Percentiles rank a stretch among this genome's conserved stretches.
Conservation (phyloP, 2,113 vertebrate species). For the Carettochelys insculpta region DNA sequence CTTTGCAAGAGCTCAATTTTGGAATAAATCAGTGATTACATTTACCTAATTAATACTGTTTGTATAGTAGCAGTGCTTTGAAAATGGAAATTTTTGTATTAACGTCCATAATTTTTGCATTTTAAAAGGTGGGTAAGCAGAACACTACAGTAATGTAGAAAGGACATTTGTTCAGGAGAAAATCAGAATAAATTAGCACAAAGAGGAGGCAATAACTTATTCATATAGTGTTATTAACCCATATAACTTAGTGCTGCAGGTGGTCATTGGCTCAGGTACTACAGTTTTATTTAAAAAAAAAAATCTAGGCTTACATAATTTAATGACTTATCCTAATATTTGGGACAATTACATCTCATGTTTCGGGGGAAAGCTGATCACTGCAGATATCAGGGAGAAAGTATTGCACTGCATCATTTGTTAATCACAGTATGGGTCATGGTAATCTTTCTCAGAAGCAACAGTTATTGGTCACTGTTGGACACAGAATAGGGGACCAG, state of each 20-base stretch:
- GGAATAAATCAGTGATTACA: neutral
- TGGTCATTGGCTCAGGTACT: neutral
- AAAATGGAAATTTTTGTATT: fast-evolving
- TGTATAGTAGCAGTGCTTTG: fast-evolving
- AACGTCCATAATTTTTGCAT: fast-evolving
- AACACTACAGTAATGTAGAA: neutral
- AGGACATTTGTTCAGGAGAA: neutral
- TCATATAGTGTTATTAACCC: fast-evolving
- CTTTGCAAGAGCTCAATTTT: neutral
- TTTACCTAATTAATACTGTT: neutral
- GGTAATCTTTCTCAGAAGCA: neutral
- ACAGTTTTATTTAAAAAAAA: fast-evolving
- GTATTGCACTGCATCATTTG: neutral
- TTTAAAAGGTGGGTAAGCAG: neutral
- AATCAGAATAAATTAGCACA: neutral
- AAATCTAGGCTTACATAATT: neutral
- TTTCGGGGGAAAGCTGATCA: neutral
- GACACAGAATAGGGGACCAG: neutral
- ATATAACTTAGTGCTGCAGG: neutral
- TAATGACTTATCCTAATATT: fast-evolving
- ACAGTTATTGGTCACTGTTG: neutral
- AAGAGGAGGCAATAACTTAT: neutral
- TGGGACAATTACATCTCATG: neutral
- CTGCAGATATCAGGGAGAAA: neutral
- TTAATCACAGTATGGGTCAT: neutral